A percentile compares a stretch with the other conserved stretches of the same genome.
phyloP scores from a whole-genome alignment of 2,888 invertebrate species.

The Archaeoteleia sp. region DNA sequence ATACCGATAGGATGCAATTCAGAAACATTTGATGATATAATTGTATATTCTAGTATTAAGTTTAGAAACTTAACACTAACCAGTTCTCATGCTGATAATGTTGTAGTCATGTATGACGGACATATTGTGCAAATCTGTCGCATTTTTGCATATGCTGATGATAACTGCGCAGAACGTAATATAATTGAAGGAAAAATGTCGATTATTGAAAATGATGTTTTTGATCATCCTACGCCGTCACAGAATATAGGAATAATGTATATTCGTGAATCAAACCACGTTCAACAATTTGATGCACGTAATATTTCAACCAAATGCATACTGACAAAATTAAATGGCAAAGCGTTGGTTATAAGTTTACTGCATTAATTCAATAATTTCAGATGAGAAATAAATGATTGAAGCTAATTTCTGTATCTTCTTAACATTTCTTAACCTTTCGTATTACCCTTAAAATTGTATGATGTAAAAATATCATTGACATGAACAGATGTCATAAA shows the following conservation, averaged over 20 bases:
- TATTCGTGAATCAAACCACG: no score
- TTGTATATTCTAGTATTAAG: neutral
- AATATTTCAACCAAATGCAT: no score
- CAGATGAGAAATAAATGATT: no score
- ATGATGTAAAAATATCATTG: no score
- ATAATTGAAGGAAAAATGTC: constrained; percentile 5
- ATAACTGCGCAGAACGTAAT: neutral
- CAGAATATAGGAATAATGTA: constrained; percentile 6
- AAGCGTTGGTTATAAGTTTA: no score
- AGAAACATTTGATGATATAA: constrained; percentile 2
- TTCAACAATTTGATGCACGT: no score
- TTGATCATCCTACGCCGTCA: constrained; percentile 9
- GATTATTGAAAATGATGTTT: neutral
- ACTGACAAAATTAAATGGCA: no score
- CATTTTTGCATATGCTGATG: neutral
- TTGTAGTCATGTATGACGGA: neutral
- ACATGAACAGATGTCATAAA: no score
- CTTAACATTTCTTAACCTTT: no score
- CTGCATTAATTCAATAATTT: no score
- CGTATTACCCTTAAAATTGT: no score
- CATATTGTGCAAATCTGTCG: neutral
- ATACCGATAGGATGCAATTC: neutral
- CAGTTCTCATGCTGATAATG: neutral
- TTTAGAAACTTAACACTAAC: neutral
- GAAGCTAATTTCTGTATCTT: no score